A percentile compares a stretch with the other conserved stretches of the same genome.
Conservation (phyloP, 35 echinoderm and acorn worm species). For the Eucidaris tribuloides region DNA sequence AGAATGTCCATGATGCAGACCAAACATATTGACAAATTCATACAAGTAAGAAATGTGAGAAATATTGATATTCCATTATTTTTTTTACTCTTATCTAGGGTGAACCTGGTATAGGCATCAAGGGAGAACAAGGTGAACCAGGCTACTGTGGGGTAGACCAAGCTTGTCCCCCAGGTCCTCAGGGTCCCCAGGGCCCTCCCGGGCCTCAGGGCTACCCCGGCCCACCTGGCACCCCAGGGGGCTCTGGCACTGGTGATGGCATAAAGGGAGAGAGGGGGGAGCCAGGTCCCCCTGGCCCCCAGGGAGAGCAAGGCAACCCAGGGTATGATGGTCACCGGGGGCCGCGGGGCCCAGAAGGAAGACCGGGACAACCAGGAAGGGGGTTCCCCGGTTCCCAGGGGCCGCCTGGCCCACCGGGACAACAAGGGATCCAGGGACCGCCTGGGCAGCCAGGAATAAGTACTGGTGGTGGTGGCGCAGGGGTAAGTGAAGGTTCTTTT, state of each 20-base stretch:
- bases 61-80: too few species aligned
- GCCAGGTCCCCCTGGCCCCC: neutral
- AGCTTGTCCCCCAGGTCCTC: neutral
- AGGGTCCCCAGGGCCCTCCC: neutral
- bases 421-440: neutral
- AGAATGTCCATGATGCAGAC: too few species aligned
- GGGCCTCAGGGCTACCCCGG: neutral
- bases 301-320: neutral
- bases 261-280: conserved; percentile 2
- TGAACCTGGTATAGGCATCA: conserved; percentile 40
- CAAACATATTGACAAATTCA: too few species aligned
- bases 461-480: neutral
- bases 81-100: too few species aligned
- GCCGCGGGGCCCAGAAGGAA: neutral
- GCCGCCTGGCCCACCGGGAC: conserved; percentile 22
- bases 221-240: neutral
- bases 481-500: neutral
- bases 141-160: conserved; percentile 1
- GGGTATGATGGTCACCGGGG: conserved; percentile 10
- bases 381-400: too few species aligned
- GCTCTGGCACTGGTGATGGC: neutral
- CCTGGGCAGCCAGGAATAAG: neutral
- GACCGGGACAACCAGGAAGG: neutral
- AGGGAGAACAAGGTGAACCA: conserved; percentile 58
- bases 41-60: too few species aligned